Evolutionary conservation across 2,797 vertebrate species (phyloP), one percentile per base, ranked within the genome.

Genomic region (Ictinia mississippiensis): DNA sequence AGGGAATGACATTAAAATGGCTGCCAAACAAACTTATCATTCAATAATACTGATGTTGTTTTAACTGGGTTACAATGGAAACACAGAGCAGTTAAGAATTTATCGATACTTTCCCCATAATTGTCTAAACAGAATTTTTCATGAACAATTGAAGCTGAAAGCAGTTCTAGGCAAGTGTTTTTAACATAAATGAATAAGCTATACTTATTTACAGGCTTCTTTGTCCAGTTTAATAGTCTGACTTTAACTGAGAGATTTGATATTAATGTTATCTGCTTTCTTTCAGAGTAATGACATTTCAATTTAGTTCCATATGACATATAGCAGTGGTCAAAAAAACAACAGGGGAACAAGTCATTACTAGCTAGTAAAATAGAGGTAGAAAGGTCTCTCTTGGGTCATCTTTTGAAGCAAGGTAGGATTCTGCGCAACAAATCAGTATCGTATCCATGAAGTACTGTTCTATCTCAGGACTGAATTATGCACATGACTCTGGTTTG

Each of bases 1-100:
- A 98, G 97, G 94, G 92, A 98, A 97, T 21, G 65, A 68, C 33
- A 63, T 92, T 94, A 94, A 67, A 96, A 92, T 49, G n/a, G 72
- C 52, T 92, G 83, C 62, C 77, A 91, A 89, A 77, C 15, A 68
- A 91, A 66, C 4, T 44, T 52, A 38, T 21, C 2, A 49, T 50
- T 81, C 75, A 93, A 14, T 67, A 83, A 66, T 10, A 78, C 22
- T 78, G 47, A 35, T 19, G 2, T 40, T 52, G 23, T 44, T 86
- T 90, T 82, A 82, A 78, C 12, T 62, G 75, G 35, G 20, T 44
- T 67, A 88, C 50, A 94, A 22, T 7, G 16, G 58, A 93, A 65
- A 83, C 23, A 91, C 7, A 70, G 11, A 71, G 1, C 2, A 88
- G 22, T 66, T 83, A 62, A 52, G 14, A 37, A 83, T n/a, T 59